phyloP scores from a whole-genome alignment of 2,113 vertebrate species.

The Protobothrops flavoviridis region DNA sequence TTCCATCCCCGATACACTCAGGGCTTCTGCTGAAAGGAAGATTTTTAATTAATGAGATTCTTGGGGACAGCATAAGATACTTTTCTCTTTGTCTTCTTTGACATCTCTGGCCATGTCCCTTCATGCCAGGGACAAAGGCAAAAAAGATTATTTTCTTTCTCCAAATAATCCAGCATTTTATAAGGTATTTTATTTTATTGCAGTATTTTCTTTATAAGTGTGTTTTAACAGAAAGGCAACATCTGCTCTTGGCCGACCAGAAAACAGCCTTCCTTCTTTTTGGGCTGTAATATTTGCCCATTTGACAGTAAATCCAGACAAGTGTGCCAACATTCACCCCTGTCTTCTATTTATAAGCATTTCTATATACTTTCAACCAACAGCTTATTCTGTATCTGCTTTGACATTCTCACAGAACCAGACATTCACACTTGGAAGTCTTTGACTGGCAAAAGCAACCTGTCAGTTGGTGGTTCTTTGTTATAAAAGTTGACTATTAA shows the following conservation, averaged over 20 bases:
- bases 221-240: slow-evolving; percentile 38
- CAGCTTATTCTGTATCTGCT: not conserved
- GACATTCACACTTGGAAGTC: not conserved
- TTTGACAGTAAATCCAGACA: slow-evolving; percentile 1
- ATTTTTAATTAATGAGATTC: not conserved
- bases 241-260: slow-evolving; percentile 34
- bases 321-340: not conserved
- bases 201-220: slow-evolving; percentile 32
- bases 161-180: not conserved
- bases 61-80: not conserved
- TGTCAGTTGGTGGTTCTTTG: not conserved
- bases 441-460: not conserved
- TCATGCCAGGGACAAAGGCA: not conserved
- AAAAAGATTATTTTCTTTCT: not conserved
- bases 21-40: not conserved
- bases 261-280: slow-evolving; percentile 42
- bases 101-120: slow-evolving; percentile 2
- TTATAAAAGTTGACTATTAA: not conserved
- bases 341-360: not conserved
- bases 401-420: not conserved
- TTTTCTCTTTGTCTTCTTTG: not conserved
- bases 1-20: not conserved
- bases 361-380: not conserved
- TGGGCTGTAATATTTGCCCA: slow-evolving; percentile 27
- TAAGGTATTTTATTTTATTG: slow-evolving; percentile 30